Percentiles rank a stretch among this genome's conserved stretches.
These are phyloP conservation scores for Chymomyza caudatula DNA, from an alignment of 2,888 invertebrate species.

Conservation along the genomic window DNA sequence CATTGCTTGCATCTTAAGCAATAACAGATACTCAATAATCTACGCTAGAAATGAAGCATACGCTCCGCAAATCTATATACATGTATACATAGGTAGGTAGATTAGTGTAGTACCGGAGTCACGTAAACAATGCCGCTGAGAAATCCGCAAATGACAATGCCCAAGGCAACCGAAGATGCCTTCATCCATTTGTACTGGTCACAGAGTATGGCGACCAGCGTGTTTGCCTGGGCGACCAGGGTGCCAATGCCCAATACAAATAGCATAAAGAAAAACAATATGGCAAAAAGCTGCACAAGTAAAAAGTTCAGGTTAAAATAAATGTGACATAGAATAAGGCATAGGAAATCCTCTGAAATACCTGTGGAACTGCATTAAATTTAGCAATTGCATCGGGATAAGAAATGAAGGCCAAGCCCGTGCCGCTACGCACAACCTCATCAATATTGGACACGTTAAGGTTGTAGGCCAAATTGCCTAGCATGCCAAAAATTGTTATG, in stretches of 20 bases:
- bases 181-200: constrained; percentile 83
- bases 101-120: constrained; percentile 81
- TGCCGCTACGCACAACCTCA: constrained; percentile 85
- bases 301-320: neutral
- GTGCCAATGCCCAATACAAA: constrained; percentile 87
- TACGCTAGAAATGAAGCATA: neutral
- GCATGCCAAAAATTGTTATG: constrained; percentile 88
- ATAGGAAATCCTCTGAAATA: constrained; percentile 69
- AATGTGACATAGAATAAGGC: neutral
- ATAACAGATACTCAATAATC: neutral
- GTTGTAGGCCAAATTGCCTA: constrained; percentile 87
- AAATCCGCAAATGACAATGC: constrained; percentile 81
- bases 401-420: constrained; percentile 88
- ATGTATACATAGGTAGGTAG: constrained; percentile 1
- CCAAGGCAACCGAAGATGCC: constrained; percentile 81
- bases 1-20: constrained; percentile 15
- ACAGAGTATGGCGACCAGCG: constrained; percentile 83
- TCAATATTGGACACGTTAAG: constrained; percentile 80
- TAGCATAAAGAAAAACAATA: constrained; percentile 91
- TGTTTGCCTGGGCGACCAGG: constrained; percentile 84
- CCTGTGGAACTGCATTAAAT: constrained; percentile 85
- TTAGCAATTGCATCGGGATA: constrained; percentile 90
- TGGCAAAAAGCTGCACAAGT: constrained; percentile 82
- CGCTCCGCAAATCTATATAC: neutral
- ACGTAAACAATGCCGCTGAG: constrained; percentile 84